phyloP scores from a whole-genome alignment of 2,888 invertebrate species.

The Anaspis maculata region DNA sequence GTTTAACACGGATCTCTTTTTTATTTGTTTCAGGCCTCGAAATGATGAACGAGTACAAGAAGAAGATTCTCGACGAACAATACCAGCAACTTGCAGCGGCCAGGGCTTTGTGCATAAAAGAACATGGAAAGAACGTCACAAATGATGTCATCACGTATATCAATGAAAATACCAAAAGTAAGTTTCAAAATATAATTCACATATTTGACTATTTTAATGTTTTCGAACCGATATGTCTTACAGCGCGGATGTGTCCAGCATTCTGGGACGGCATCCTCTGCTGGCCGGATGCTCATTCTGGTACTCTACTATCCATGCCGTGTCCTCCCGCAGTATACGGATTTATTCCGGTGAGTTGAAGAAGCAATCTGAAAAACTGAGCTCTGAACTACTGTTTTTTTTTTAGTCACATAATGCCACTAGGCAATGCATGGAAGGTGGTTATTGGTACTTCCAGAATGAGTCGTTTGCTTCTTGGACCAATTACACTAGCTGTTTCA shows the following conservation, averaged over 20 bases:
- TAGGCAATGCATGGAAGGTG: constrained; percentile 42
- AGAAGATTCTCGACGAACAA: too few relatives aligned
- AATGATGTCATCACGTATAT: too few relatives aligned
- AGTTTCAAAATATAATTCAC: too few relatives aligned
- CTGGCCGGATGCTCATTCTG: constrained; percentile 47
- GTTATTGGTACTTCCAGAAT: constrained; percentile 43
- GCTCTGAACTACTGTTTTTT: constrained; percentile 4
- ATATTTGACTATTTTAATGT: too few relatives aligned
- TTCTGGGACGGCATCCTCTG: constrained; percentile 50
- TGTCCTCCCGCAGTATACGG: constrained; percentile 50
- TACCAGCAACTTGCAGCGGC: too few relatives aligned
- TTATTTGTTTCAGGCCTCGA: too few relatives aligned
- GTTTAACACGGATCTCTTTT: too few relatives aligned
- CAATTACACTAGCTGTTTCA: constrained; percentile 46
- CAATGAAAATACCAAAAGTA: too few relatives aligned
- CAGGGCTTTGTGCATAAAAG: too few relatives aligned
- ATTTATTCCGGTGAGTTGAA: constrained; percentile 31
- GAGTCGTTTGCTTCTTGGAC: constrained; percentile 43
- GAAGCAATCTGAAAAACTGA: too few relatives aligned
- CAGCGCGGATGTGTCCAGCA: constrained; percentile 42
- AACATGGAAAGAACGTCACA: too few relatives aligned
- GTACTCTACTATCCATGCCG: constrained; percentile 36
- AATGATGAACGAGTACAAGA: too few relatives aligned
- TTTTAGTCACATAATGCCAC: constrained; percentile 43
- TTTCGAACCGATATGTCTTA: constrained; percentile 16